Base-by-base conservation (phyloP, 1,140 invertebrate genomes). In the Drosophila tropicalis region DNA sequence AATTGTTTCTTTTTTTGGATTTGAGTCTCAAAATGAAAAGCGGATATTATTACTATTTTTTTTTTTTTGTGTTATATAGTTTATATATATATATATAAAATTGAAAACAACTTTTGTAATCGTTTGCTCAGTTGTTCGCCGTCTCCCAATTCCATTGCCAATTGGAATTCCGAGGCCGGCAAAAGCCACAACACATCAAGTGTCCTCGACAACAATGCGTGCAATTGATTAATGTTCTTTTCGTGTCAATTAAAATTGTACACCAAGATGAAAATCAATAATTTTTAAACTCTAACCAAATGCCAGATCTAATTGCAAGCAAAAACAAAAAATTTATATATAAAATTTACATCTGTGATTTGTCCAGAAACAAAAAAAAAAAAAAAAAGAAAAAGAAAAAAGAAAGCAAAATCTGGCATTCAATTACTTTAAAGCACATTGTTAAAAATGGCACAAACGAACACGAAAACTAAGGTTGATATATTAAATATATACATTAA, bases 1-100 rank as follows among this genome's bases (percentile, higher is more conserved):
- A 34, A 34, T 47, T 2, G 17, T 22, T 51, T 51, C 5, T 22
- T 9, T 9, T 9, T 47, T 47, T 9, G 44, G 13, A 29, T 47
- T 62, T 60, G 72, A 74, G 72, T 74, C 72, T 74, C 72, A 74
- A 47, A 44, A 39, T 64, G 70, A 19, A 72, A 73, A 58, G 62
- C 62, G 62, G 73, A 22, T 51, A 51, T 51, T 74, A 74, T 74
- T 74, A 74, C n/a, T n/a, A n/a, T n/a, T n/a, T n/a, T n/a, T 65
- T 72, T 51, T 55, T 36, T 36, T 36, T 36, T 36, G 34, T 55
- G 60, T 51, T 51, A 47, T 60, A 17, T 66, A 73, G n/a, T 65
- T 44, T 22, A 19, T 44, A 29, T 29, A 29, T 6, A 29, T 6
- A 29, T 40, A 51, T 9, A 22, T 19, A 1, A 44, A 5, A 51